phyloP scores from a whole-genome alignment of 2,888 invertebrate genomes.

The Sarcophaga rosellei region DNA sequence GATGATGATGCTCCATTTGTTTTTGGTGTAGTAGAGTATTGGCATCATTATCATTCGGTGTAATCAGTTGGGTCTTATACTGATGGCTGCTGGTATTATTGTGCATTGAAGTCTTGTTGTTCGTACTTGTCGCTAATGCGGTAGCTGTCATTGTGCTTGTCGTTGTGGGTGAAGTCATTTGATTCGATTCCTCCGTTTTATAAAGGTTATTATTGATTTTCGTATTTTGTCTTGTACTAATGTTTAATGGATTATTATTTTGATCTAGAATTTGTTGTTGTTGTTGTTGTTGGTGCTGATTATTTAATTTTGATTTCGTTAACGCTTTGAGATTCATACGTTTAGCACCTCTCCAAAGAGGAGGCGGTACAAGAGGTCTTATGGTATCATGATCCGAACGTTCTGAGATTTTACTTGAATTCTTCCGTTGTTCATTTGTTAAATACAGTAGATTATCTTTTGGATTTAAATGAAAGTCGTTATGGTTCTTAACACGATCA shows the following conservation, averaged over 20 bases:
- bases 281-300: background rate
- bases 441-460: constrained; percentile 45
- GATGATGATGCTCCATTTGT: constrained; percentile 58
- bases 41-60: constrained; percentile 30
- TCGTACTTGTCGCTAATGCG: too few species aligned
- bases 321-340: constrained; percentile 55
- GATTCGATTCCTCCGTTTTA: constrained; percentile 70
- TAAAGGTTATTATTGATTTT: constrained; percentile 39
- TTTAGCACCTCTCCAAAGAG: constrained; percentile 58
- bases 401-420: background rate
- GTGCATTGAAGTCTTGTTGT: too few species aligned
- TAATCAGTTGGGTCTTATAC: constrained; percentile 34
- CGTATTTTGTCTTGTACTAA: constrained; percentile 54
- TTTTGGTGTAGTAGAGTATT: constrained; percentile 27
- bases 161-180: constrained; percentile 1
- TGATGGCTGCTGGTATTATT: constrained; percentile 62
- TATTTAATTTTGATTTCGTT: constrained; percentile 33
- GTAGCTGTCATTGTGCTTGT: background rate
- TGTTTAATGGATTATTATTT: constrained; percentile 50
- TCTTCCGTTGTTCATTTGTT: constrained; percentile 47
- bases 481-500: constrained; percentile 73
- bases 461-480: constrained; percentile 16
- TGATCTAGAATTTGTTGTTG: constrained; percentile 32
- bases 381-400: constrained; percentile 45
- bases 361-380: constrained; percentile 58